phyloP scores from a whole-genome alignment of 2,797 vertebrate species.

The Merluccius polli region DNA sequence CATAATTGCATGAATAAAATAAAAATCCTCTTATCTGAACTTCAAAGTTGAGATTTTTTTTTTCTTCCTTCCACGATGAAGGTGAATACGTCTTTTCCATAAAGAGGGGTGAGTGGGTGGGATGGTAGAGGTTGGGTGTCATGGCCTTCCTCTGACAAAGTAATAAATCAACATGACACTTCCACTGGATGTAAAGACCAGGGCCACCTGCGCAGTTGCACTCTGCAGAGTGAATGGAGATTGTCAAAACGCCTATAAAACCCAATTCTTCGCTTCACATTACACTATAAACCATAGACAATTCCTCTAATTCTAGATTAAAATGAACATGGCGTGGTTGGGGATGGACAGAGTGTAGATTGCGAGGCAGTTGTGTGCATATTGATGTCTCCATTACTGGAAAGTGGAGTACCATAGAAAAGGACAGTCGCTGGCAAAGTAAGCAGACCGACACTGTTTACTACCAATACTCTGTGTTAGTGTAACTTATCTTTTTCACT shows the following conservation, averaged over 20 bases:
- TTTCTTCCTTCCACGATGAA: slow-evolving; percentile 9
- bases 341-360: not conserved
- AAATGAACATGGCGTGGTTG: not conserved
- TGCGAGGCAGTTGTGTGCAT: not conserved
- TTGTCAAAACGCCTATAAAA: slow-evolving; percentile 24
- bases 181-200: slow-evolving; percentile 39
- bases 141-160: slow-evolving; percentile 43
- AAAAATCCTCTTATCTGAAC: slow-evolving; percentile 63
- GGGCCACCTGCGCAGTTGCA: slow-evolving; percentile 34
- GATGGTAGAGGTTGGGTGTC: slow-evolving; percentile 49
- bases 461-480: not conserved
- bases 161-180: slow-evolving; percentile 45
- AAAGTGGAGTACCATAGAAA: not conserved
- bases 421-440: not conserved
- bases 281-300: not conserved
- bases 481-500: not conserved
- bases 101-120: slow-evolving; percentile 5
- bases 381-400: not conserved
- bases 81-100: not conserved
- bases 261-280: slow-evolving; percentile 3
- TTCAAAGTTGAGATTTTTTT: slow-evolving; percentile 42
- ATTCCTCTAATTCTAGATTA: not conserved
- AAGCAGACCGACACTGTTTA: not conserved
- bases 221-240: slow-evolving; percentile 32
- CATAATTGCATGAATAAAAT: slow-evolving; percentile 53